Evolutionary conservation across 2,888 invertebrate genomes (phyloP), one percentile per base, ranked within the genome.

Genomic region (Scaeva pyrastri): DNA sequence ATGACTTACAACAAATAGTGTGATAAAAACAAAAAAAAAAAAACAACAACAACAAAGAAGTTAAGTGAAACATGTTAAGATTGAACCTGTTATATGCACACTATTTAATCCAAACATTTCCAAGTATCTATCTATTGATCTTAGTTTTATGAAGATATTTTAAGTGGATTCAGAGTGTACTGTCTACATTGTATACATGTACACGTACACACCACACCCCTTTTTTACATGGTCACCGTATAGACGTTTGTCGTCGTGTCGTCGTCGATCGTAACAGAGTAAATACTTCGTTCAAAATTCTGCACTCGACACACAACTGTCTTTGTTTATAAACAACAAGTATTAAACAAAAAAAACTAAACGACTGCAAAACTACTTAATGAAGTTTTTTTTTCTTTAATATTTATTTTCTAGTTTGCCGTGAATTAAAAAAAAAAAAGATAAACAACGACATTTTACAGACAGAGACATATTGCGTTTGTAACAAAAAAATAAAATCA

Each of bases 271-370:
- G 68, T 52, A 39, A 52, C 66, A 66, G 52, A 39, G 50, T 50
- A 60, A 39, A 76, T 56, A 78, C 68, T 39, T 21, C 36, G 73
- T 31, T 71, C 43, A 70, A 74, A 70, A 68, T 78, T 71, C 56
- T 79, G 74, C 84, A 75, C 79, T 84, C 83, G 83, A 84, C 79
- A 78, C 23, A 66, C 60, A 43, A 31, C 62, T 55, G 83, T 55
- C 78, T 84, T 84, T 75, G 79, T 84, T 79, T 70, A 56, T 45
- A 43, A 45, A 60, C 50, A 66, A 50, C 50, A 66, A 50, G 64
- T 58, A 48, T 41, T n/a, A n/a, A n/a, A n/a, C n/a, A n/a, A n/a
- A 58, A 58, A 31, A 58, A 58, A 82, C 43, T 31, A 26, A 45
- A 72, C 79, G 70, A 74, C 83, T 79, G 39, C 68, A 78, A 62